Percentiles rank a stretch among this genome's conserved stretches.
phyloP scores from a whole-genome alignment of 2,797 vertebrate species.

The Crocidura indochinensis region DNA sequence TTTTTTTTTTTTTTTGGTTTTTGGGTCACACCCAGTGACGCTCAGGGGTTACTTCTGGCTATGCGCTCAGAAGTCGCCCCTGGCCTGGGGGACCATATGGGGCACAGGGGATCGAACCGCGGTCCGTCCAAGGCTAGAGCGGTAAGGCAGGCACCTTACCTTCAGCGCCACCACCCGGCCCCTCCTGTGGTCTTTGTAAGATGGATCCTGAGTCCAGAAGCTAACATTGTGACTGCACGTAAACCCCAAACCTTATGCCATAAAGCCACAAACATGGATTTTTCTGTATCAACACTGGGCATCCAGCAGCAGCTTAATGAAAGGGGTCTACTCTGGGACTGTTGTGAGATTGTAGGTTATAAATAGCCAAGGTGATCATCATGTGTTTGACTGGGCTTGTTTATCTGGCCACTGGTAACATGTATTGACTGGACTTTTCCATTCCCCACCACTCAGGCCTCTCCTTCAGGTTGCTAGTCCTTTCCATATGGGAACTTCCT shows the following conservation, averaged over 20 bases:
- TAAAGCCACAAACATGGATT: background rate
- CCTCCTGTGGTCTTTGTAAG: no score
- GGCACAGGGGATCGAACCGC: no score
- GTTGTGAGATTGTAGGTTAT: background rate
- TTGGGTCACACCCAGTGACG: no score
- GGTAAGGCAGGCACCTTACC: no score
- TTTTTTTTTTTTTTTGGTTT: no score
- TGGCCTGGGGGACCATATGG: no score
- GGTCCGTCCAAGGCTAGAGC: no score
- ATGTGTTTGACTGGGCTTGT: background rate
- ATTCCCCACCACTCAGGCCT: background rate
- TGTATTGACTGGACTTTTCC: background rate
- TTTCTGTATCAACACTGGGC: background rate
- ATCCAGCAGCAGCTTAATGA: background rate
- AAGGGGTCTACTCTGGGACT: background rate
- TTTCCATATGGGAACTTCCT: background rate
- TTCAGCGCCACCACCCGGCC: no score
- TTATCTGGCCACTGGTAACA: background rate
- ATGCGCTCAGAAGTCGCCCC: no score
- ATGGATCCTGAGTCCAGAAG: no score
- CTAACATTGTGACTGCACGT: background rate
- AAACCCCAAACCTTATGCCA: background rate
- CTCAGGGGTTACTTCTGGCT: no score
- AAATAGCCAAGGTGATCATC: fast-evolving
- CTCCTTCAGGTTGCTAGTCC: background rate